Conservation (phyloP, 2,797 vertebrate species). For the Bovichtus diacanthus region DNA sequence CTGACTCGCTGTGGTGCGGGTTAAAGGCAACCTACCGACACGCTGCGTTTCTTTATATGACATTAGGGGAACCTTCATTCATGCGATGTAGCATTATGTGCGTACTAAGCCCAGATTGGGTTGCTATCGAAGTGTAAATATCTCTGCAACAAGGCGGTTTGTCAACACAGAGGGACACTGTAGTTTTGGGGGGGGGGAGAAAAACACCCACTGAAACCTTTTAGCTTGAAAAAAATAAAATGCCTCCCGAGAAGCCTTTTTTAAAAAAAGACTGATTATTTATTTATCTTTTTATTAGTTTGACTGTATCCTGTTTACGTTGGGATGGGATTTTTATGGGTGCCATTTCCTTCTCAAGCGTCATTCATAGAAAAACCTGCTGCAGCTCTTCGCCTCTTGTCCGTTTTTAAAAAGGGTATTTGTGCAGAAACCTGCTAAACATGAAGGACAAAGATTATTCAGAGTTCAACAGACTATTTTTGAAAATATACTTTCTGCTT, state of each 20-base stretch:
- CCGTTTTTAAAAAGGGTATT: background rate
- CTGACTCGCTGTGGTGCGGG: constrained; percentile 26
- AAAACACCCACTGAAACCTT: constrained; percentile 40
- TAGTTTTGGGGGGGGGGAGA: too few relatives aligned
- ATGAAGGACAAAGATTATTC: constrained; percentile 42
- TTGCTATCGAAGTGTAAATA: constrained; percentile 91
- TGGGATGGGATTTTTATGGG: constrained; percentile 17
- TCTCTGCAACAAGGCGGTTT: constrained; percentile 71
- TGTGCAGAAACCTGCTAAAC: constrained; percentile 17
- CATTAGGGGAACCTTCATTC: constrained; percentile 82
- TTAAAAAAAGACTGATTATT: constrained; percentile 78
- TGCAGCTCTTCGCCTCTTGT: constrained; percentile 69
- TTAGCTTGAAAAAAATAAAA: constrained; percentile 52
- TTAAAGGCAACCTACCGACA: constrained; percentile 57
- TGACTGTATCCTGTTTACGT: constrained; percentile 84
- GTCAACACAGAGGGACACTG: constrained; percentile 11
- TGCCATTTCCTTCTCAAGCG: constrained; percentile 28
- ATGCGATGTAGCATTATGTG: constrained; percentile 93
- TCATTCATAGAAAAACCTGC: constrained; percentile 79
- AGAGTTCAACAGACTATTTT: constrained; percentile 5
- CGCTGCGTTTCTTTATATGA: constrained; percentile 78
- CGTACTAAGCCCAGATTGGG: constrained; percentile 87
- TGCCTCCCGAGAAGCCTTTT: constrained; percentile 64
- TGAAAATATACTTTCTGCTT: constrained; percentile 9
- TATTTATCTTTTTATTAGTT: constrained; percentile 74